Base-by-base conservation (phyloP, 2,888 invertebrate species). In the Patella pellucida region DNA sequence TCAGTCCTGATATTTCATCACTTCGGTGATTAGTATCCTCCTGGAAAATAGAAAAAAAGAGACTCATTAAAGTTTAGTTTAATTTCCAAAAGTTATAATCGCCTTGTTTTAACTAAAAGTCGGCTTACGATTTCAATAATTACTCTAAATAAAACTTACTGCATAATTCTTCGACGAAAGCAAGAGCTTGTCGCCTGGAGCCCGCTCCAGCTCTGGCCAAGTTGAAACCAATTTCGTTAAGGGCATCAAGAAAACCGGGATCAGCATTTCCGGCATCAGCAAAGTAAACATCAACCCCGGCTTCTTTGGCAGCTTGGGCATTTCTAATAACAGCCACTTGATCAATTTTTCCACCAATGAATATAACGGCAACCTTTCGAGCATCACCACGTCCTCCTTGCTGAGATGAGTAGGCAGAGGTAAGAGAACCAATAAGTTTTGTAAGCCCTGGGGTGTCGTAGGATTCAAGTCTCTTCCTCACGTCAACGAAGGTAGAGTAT, bases 381-480 rank as follows among this genome's bases (percentile, higher is more conserved):
- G 73, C 70, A 9, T 51, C 31, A n/a, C 41, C 15, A n/a, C 77
- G 23, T 12, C 23, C 52, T 5, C n/a, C 14, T 9, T 54, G 52
- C 41, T 41, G 41, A 9, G 41, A 41, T 41, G 41, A 41, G 77
- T 68, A 79, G 27, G 27, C 77, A 1, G 23, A 16, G 15, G 62
- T 3, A 2, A 75, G 16, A 12, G 19, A 56, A 16, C 41, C 23
- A 9, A 75, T 52, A 14, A 79, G 68, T 2, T 14, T 5, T 19
- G 79, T 67, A 3, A 79, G 67, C 23, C 52, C 19, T 69, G 69
- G 56, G 69, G 50, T 23, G 68, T 77, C 75, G 69, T 77, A 79
- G 9, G 14, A 2, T 12, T 14, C 15, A 16, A 79, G 71, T 19
- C 71, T 71, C 1, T 50, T 52, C 7, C 52, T 73, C 69, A 75